These are phyloP conservation scores for Chironomus tentans DNA, from an alignment of 2,888 invertebrate genomes.

Conservation along the genomic window DNA sequence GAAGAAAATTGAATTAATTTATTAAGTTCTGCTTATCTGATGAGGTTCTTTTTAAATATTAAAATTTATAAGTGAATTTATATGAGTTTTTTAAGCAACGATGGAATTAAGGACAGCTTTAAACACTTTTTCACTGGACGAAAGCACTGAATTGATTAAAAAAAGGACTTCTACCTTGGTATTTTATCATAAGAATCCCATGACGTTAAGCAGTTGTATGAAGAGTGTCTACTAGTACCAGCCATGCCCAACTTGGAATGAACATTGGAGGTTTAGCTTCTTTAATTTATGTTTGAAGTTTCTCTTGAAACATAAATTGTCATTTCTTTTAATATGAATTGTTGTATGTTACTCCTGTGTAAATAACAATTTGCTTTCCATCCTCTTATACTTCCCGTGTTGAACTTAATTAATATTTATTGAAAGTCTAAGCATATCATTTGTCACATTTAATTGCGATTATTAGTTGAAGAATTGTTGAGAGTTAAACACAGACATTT, in stretches of 20 bases:
- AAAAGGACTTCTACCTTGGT: slow-evolving; percentile 56
- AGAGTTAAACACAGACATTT: not conserved
- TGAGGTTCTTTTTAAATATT: too few species aligned
- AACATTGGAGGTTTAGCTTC: not conserved
- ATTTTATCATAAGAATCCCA: slow-evolving; percentile 88
- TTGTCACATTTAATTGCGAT: not conserved
- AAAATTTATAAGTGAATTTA: too few species aligned
- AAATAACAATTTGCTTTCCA: too few species aligned
- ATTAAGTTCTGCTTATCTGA: too few species aligned
- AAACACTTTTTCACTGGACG: too few species aligned
- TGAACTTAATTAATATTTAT: not conserved
- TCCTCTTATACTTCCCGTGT: not conserved
- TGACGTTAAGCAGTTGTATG: slow-evolving; percentile 79
- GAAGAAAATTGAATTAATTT: too few species aligned
- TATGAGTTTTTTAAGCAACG: too few species aligned
- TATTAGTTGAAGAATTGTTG: not conserved
- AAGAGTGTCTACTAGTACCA: slow-evolving; percentile 71
- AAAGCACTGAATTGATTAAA: too few species aligned
- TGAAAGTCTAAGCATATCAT: not conserved
- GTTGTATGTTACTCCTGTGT: too few species aligned
- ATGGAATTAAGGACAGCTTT: too few species aligned
- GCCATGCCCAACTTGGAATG: slow-evolving; percentile 44
- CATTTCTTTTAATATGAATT: not conserved
- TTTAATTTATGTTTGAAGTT: slow-evolving; percentile 2
- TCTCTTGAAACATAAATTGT: not conserved